Base-by-base conservation (phyloP, 1,140 invertebrate species). In the Xylocopa sonorina region DNA sequence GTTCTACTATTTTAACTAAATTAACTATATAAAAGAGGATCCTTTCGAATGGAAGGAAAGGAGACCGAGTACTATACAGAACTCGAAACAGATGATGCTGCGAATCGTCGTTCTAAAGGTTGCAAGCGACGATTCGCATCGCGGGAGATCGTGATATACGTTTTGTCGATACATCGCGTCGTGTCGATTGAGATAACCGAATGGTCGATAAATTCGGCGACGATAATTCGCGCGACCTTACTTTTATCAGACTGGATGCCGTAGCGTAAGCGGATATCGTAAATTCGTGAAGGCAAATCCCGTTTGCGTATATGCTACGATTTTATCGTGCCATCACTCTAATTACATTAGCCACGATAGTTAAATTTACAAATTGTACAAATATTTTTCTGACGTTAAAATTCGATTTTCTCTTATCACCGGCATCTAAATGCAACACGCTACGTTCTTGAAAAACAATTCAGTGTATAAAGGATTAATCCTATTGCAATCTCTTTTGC, bases 241-340 rank as follows among this genome's bases (percentile, higher is more conserved):
- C 86, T 89, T 89, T 89, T 89, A 88, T 89, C 87, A 88, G 88
- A 48, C 48, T 51, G 64, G 60, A 68, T 63, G 51, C 62, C 51
- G 81, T 83, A 58, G 58, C 77, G 81, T 81, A 80, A 84, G 82
- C 86, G 83, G 72, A 72, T 83, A 84, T 82, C 87, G 86, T 89
- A 89, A 89, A 89, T 88, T 88, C 80, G 81, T 82, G 76, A 78
- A 78, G 83, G 80, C 81, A 87, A 88, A 88, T 89, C 87, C 83
- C 63, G 74, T 63, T 76, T 82, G 75, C 81, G 64, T 73, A 77
- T 77, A 67, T 62, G 67, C 76, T n/a, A 68, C 32, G 46, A 63
- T 75, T 77, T 83, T 83, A 83, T 82, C 82, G n/a, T n/a, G 53
- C 29, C 16, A 53, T 81, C 64, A 64, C 67, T 80, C 82, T 86